These are phyloP conservation scores for Malacoctenus gilli DNA, from an alignment of 2,797 vertebrate genomes.

Conservation along the genomic window DNA sequence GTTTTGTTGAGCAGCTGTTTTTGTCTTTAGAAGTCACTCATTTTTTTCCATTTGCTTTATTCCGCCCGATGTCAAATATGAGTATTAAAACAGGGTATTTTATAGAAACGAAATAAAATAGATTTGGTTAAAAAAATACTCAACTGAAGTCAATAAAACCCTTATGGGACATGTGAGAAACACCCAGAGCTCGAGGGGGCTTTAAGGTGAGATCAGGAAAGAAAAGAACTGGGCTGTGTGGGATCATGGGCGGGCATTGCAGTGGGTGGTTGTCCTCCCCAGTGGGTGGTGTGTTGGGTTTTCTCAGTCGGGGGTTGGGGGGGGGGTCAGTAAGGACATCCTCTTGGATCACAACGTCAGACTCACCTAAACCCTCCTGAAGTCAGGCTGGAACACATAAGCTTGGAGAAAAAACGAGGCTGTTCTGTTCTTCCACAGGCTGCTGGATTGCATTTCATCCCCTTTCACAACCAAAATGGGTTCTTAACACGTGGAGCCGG, in stretches of 20 bases:
- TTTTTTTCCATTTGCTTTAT: not conserved
- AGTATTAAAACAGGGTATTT: not conserved
- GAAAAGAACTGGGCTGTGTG: slow-evolving; percentile 40
- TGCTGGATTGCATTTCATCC: not conserved
- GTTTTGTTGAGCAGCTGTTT: too few species aligned
- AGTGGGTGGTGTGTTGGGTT: slow-evolving; percentile 28
- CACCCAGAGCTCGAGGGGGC: slow-evolving; percentile 56
- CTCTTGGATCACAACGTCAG: slow-evolving; percentile 18
- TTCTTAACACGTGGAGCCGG: too few species aligned
- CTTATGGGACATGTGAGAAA: slow-evolving; percentile 37
- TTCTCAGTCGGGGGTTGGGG: slow-evolving; percentile 33
- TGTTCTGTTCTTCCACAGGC: not conserved
- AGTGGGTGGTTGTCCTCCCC: slow-evolving; percentile 39
- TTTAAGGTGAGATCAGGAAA: slow-evolving; percentile 30
- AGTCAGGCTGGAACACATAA: not conserved
- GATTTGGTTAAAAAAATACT: slow-evolving; percentile 15
- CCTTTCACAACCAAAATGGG: too few species aligned
- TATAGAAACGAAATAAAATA: not conserved
- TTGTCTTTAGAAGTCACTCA: slow-evolving; percentile 1
- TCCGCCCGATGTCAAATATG: too few species aligned
- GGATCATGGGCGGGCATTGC: slow-evolving; percentile 24
- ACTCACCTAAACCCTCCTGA: slow-evolving; percentile 22
- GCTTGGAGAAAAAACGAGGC: slow-evolving; percentile 3
- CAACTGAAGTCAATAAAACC: not conserved
- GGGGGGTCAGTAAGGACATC: slow-evolving; percentile 25